Evolutionary conservation across 2,888 invertebrate genomes (phyloP).

Genomic region (Drosophila trichaetosa): DNA sequence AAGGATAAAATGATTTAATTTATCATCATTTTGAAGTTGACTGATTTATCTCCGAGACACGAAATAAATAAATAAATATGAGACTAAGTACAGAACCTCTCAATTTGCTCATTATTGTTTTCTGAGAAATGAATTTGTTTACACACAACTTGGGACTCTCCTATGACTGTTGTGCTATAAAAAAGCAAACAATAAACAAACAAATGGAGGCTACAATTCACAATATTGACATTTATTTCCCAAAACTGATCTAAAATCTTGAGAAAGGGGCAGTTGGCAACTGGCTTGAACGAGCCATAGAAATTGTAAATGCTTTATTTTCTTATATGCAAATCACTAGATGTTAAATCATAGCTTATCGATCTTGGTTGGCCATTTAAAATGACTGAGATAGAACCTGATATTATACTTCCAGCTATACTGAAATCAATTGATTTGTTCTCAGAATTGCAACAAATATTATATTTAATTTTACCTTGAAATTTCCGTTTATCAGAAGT

Average conservation of each 20-base stretch:
- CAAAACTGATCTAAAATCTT: neutral
- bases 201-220: neutral
- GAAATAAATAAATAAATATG: neutral
- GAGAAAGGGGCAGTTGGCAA: neutral
- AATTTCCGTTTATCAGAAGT: neutral
- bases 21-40: neutral
- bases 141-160: conserved; percentile 2
- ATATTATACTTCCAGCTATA: neutral
- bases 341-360: too few species aligned
- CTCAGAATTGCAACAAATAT: neutral
- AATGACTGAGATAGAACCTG: neutral
- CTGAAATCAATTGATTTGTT: neutral
- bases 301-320: neutral
- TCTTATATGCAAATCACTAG: neutral
- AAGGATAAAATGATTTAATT: neutral
- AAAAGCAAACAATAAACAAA: conserved; percentile 2
- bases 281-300: neutral
- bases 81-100: neutral
- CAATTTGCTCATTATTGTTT: neutral
- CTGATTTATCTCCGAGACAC: too few species aligned
- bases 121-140: conserved; percentile 14
- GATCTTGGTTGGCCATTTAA: neutral
- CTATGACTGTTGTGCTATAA: neutral
- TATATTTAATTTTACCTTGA: neutral
- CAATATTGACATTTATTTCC: neutral